Base-by-base conservation (phyloP, 2,797 vertebrate species). In the Chelmon rostratus region DNA sequence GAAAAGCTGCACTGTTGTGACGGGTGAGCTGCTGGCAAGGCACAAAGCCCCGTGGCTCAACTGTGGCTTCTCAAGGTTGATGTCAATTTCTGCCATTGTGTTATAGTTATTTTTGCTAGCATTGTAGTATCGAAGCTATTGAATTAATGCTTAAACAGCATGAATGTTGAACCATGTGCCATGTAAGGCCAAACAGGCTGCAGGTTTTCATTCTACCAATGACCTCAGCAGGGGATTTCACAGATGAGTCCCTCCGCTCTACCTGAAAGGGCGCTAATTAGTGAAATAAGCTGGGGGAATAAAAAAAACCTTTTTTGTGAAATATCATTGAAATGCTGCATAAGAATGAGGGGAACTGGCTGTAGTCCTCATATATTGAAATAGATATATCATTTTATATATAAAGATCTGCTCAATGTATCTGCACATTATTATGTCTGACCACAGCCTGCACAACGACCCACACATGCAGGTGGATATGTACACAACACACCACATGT, bases 1-100 rank as follows among this genome's bases (percentile, higher is more conserved):
- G 33, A 83, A 91, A 72, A 76, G 90, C 59, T 83, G 88, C 28
- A 1, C 58, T 69, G 73, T 58, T 76, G 54, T 72, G 76, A 76
- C 52, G 65, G 77, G 19, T 25, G 62, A 81, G 67, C 82, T 86
- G 88, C 85, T 91, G 82, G 86, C 86, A 77, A 23, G 25, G 16
- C 68, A 64, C 75, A 80, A 53, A 80, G 67, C 37, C 7, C 68
- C 23, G 67, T 3, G 46, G 16, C 50, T 57, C 33, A 16, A 58
- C 58, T 23, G 52, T 11, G 37, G 40, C 58, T 68, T 80, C 58
- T 73, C 79, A 84, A 82, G 77, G 82, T n/a, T 73, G 66, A 59
- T 58, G 31, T 37, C n/a, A 31, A 7, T 67, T 66, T 74, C 38
- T 54, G 40, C n/a, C 33, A 65, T 76, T 84, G 76, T 68, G 38